These are phyloP conservation scores for Papilio elwesi DNA, from an alignment of 2,888 invertebrate genomes.

Conservation along the genomic window DNA sequence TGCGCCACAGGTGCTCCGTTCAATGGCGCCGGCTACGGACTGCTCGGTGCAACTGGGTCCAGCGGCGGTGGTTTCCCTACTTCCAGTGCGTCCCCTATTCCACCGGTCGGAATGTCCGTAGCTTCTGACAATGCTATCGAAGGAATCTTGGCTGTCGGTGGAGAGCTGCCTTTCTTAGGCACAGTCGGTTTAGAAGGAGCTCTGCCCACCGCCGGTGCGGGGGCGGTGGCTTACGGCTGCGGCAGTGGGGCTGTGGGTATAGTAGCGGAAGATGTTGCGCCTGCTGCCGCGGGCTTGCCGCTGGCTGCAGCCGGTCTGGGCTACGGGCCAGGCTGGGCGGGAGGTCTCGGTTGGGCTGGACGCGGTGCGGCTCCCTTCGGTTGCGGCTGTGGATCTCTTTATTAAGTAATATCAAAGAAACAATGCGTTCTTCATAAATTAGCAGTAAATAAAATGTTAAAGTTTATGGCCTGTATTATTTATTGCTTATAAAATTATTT, in stretches of 20 bases:
- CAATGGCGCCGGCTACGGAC: slow-evolving; percentile 22
- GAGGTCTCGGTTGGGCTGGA: slow-evolving; percentile 37
- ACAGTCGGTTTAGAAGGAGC: slow-evolving; percentile 49
- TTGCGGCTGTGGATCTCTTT: slow-evolving; percentile 35
- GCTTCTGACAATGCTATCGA: slow-evolving; percentile 53
- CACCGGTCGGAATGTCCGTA: slow-evolving; percentile 47
- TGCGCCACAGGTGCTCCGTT: slow-evolving; percentile 10
- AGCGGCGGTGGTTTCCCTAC: slow-evolving; percentile 48
- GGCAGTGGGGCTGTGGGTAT: slow-evolving; percentile 48
- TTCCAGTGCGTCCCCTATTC: slow-evolving; percentile 50
- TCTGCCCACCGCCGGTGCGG: slow-evolving; percentile 50
- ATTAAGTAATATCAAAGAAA: background rate
- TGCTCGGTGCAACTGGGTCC: slow-evolving; percentile 33
- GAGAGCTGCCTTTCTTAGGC: slow-evolving; percentile 50
- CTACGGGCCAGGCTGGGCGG: slow-evolving; percentile 31
- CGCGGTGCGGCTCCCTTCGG: slow-evolving; percentile 9
- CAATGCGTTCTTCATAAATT: no score
- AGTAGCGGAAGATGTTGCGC: slow-evolving; percentile 43
- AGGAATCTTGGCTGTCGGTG: slow-evolving; percentile 48
- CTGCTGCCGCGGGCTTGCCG: slow-evolving; percentile 35
- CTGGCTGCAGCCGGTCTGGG: slow-evolving; percentile 34
- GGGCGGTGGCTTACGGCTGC: slow-evolving; percentile 49
- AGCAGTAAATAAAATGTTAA: no score
- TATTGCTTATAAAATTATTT: no score
- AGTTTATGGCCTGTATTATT: no score